Conservation (phyloP, 2,113 vertebrate genomes). For the Eurypyga helias region DNA sequence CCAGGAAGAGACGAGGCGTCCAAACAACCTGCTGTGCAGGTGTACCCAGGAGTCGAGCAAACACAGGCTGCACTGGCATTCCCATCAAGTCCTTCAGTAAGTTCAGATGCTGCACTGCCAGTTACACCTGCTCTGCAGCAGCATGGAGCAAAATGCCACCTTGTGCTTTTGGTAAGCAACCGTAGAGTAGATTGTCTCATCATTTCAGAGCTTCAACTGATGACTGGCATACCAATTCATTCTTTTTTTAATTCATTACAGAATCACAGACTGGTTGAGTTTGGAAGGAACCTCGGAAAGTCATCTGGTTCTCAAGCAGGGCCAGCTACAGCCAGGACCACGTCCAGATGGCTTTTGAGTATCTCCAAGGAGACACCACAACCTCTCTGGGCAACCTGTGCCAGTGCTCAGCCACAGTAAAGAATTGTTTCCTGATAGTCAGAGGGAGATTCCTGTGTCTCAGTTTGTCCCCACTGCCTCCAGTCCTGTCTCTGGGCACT, state of each 20-base stretch:
- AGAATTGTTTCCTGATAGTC: neutral
- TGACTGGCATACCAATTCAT: neutral
- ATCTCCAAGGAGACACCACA: neutral
- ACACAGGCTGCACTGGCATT: neutral
- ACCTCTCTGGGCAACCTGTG: neutral
- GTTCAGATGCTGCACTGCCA: neutral
- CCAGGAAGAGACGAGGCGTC: neutral
- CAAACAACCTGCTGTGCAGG: neutral
- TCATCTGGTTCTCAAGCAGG: neutral
- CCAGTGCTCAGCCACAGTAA: neutral
- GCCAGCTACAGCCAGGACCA: neutral
- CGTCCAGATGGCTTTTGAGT: neutral
- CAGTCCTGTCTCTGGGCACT: neutral
- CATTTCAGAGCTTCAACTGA: neutral
- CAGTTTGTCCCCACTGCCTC: neutral
- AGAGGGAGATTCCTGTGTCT: neutral
- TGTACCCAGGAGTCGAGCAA: neutral
- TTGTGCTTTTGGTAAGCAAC: neutral
- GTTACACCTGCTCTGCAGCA: neutral
- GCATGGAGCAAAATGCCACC: neutral
- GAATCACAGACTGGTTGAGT: neutral
- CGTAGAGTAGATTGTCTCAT: neutral
- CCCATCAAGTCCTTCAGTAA: neutral
- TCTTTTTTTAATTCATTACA: neutral
- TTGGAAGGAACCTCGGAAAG: neutral